A percentile compares a stretch with the other conserved stretches of the same genome.
Conservation (phyloP, 2,888 invertebrate species). For the Lycaena phlaeas region DNA sequence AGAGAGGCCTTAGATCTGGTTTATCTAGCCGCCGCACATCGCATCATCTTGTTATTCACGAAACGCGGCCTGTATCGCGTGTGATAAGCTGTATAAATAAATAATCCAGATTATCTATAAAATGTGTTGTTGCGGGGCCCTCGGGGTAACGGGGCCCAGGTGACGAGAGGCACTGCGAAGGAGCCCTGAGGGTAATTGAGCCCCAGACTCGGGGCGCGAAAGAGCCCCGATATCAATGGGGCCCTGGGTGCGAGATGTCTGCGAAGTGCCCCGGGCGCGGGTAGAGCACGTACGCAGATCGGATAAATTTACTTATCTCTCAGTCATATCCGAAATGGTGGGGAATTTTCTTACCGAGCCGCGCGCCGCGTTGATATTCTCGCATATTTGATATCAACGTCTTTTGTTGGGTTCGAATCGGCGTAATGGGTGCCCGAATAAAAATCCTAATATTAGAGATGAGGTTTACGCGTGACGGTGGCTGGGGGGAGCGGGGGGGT, state of each 20-base stretch:
- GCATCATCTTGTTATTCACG: not conserved
- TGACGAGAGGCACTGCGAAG: too few species aligned
- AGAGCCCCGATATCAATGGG: too few species aligned
- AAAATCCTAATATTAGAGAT: too few species aligned
- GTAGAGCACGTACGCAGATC: conserved; percentile 1
- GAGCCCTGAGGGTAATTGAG: too few species aligned
- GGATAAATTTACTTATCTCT: conserved; percentile 8
- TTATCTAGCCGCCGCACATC: not conserved
- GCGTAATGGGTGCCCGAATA: too few species aligned
- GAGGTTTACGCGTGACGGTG: too few species aligned
- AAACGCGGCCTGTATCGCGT: not conserved
- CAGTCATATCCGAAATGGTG: conserved; percentile 1
- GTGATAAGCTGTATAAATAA: conserved; percentile 3
- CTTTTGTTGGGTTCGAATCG: not conserved
- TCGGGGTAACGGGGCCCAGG: not conserved
- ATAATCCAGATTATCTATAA: conserved; percentile 9
- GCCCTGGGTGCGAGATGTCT: too few species aligned
- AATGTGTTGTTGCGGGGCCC: conserved; percentile 1
- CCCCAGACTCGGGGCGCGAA: too few species aligned
- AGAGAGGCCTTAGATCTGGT: not conserved
- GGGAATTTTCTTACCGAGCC: conserved; percentile 1
- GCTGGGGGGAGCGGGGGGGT: too few species aligned
- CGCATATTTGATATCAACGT: conserved; percentile 1
- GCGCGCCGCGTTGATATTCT: conserved; percentile 6
- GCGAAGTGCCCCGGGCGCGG: not conserved